These are phyloP conservation scores for Trichomycterus rosablanca DNA, from an alignment of 2,113 vertebrate genomes.

Conservation along the genomic window DNA sequence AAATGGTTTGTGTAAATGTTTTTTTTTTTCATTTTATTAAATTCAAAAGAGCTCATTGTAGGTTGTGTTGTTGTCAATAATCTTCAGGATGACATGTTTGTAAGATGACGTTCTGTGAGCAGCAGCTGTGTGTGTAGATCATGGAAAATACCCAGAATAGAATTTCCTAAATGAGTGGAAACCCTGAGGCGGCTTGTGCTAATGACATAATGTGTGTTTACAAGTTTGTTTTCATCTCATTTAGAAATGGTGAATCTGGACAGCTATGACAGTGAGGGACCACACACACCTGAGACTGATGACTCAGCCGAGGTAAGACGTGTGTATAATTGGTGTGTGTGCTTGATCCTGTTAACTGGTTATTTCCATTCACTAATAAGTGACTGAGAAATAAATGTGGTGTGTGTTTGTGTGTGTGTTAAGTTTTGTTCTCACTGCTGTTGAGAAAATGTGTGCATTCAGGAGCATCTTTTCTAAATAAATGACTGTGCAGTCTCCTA, in stretches of 20 bases:
- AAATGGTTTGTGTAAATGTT: too few species aligned
- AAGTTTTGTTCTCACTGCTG: neutral
- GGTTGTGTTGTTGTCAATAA: too few species aligned
- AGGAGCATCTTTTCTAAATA: slow-evolving; percentile 7
- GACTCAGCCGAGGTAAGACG: slow-evolving; percentile 78
- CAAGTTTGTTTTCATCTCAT: slow-evolving; percentile 32
- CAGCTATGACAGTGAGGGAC: slow-evolving; percentile 81
- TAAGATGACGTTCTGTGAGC: too few species aligned
- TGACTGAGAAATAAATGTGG: neutral
- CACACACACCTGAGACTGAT: slow-evolving; percentile 82
- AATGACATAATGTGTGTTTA: neutral
- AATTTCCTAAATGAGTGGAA: too few species aligned
- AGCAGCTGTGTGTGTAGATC: too few species aligned
- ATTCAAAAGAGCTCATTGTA: too few species aligned
- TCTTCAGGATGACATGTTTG: too few species aligned
- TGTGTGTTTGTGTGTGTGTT: neutral
- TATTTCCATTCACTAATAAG: neutral
- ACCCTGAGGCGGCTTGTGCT: neutral
- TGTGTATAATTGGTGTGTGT: neutral
- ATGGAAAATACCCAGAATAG: too few species aligned
- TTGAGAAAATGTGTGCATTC: slow-evolving; percentile 15
- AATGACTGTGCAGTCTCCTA: slow-evolving; percentile 1
- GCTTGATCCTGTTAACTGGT: neutral
- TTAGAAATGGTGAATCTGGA: slow-evolving; percentile 83
- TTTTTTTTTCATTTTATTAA: too few species aligned